Evolutionary conservation across 1,140 invertebrate species (phyloP), one percentile per base, ranked within the genome.

Genomic region (Drosophila micromelanica): DNA sequence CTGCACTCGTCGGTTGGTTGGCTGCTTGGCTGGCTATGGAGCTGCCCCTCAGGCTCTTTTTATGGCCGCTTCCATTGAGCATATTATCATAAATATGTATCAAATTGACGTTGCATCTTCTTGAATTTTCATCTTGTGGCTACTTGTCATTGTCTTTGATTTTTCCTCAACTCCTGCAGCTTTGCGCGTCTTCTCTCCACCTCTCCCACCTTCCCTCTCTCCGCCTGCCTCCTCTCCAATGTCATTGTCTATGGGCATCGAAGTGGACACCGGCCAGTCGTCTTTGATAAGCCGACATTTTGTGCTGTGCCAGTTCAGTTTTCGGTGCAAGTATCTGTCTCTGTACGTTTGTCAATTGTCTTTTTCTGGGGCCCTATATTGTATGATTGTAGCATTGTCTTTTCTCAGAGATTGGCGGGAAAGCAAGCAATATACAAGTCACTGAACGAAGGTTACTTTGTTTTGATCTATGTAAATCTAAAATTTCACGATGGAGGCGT

Each of bases 71-170:
- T 59, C 61, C 67, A 76, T 57, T 48, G 80, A 74, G 56, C 82
- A 89, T 89, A 87, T 87, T 87, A 89, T 87, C 82, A 87, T 87
- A 87, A 87, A 87, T 87, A 87, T 87, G 82, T 87, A 87, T 87
- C 82, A 87, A 87, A 87, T 87, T 87, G 82, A 87, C 84, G 82
- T 89, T 89, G 84, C 82, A 89, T 87, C 82, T 89, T 84, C 84
- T 87, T 87, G 82, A 89, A 87, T 87, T 87, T 87, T 87, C 82
- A 87, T 87, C 84, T 89, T 43, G 61, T 72, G 84, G 84, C 82
- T 87, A 87, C 82, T 87, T 87, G 82, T 87, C 82, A 89, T 87
- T 87, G 82, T 87, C 82, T 87, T 86, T 89, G 82, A 89, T 89
- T 87, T 86, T 87, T 68, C 82, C 84, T 87, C 78, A 78, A 71